Conservation (phyloP, 2,888 invertebrate species). For the Idaea aversata region DNA sequence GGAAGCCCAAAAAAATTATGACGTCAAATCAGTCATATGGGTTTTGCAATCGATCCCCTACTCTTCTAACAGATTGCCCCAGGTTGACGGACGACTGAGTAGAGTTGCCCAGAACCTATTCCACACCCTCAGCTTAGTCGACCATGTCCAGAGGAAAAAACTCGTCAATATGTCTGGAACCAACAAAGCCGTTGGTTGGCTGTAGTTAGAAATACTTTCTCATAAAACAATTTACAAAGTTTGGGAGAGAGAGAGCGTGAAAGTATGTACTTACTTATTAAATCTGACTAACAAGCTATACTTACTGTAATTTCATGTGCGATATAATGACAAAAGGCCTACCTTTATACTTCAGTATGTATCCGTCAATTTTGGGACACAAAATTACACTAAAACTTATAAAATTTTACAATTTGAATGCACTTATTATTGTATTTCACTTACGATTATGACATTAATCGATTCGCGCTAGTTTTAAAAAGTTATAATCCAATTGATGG, state of each 20-base stretch:
- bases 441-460: not conserved
- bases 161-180: not conserved
- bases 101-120: too few relatives aligned
- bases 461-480: slow-evolving; percentile 8
- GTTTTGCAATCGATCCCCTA: too few relatives aligned
- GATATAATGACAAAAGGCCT: not conserved
- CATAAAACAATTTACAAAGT: not conserved
- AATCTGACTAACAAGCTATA: not conserved
- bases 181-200: not conserved
- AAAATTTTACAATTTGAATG: not conserved
- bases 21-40: too few relatives aligned
- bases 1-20: too few relatives aligned
- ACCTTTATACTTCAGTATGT: not conserved
- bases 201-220: slow-evolving; percentile 1
- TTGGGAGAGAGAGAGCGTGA: slow-evolving; percentile 5
- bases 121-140: too few relatives aligned
- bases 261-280: not conserved
- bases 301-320: not conserved
- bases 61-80: too few relatives aligned
- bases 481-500: slow-evolving; percentile 10
- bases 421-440: not conserved
- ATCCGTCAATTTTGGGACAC: not conserved
- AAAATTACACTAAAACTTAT: not conserved
- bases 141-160: too few relatives aligned
- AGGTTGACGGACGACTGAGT: too few relatives aligned